Evolutionary conservation across 2,113 vertebrate genomes (phyloP), one percentile per base, ranked within the genome.

Genomic region (Nyctereutes procyonoides): DNA sequence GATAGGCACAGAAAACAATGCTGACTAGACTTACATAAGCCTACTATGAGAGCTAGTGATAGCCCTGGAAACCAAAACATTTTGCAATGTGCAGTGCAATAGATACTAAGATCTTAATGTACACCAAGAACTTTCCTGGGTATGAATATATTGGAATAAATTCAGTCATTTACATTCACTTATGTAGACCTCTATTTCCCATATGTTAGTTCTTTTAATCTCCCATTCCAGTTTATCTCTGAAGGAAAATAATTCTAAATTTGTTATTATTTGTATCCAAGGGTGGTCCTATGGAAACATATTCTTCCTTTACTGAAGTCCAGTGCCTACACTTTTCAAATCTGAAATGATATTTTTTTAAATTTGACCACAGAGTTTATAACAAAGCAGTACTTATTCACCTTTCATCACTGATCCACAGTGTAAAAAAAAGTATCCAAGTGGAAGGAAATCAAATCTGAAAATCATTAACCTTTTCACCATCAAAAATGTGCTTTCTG

Each of bases 171-270:
- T 3, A 15, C 0, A 0, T 8, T 86, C 22, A 11, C 28, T 71
- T 76, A 82, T 32, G 0, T 56, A 20, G 11, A 82, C 0, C 5
- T 38, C 10, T 2, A 65, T 65, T 2, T 90, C 65, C 11, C 26
- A 55, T n/a, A 3, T 71, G 67, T 84, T 20, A 30, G 24, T 53
- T 82, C n/a, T 73, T 32, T 43, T 43, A 62, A 80, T 62, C 10
- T 1, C 5, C 11, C 12, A 55, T 62, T 9, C 26, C 32, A 87
- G 88, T 55, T 3, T 38, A 58, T 12, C 38, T 65, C 79, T 74
- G 19, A 93, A 51, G 10, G 63, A 93, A 92, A 82, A 60, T 32
- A 28, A 43, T 60, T 43, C 77, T 58, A 97, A 74, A 13, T 60
- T n/a, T 63, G 5, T 53, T 85, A 51, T 86, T 2, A 55, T 76